Conservation (phyloP, 2,113 vertebrate species). For the Aspidoscelis tigris region DNA sequence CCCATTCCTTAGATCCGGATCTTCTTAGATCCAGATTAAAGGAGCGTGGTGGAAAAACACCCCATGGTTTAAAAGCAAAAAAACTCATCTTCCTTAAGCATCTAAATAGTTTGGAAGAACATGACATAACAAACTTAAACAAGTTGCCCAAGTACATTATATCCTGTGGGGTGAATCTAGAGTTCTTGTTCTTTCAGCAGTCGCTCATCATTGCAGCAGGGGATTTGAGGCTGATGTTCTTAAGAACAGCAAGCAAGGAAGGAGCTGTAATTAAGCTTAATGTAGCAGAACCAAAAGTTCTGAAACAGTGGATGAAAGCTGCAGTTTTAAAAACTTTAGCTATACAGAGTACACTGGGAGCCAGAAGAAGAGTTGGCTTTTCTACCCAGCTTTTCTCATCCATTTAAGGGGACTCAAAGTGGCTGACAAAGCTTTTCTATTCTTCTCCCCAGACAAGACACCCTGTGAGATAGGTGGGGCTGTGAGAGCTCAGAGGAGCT, state of each 20-base stretch:
- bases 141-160: background rate
- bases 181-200: slow-evolving; percentile 26
- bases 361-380: background rate
- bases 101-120: slow-evolving; percentile 49
- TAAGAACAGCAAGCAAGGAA: slow-evolving; percentile 10
- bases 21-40: no score
- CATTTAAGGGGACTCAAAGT: no score
- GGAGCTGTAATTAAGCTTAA: slow-evolving; percentile 43
- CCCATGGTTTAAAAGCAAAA: no score
- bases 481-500: no score
- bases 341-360: background rate
- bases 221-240: slow-evolving; percentile 26
- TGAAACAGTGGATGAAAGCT: background rate
- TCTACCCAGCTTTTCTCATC: no score
- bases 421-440: no score
- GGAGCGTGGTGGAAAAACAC: no score
- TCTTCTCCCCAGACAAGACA: no score
- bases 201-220: slow-evolving; percentile 28
- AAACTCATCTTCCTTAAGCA: background rate
- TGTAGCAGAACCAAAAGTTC: slow-evolving; percentile 35
- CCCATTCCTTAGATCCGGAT: no score
- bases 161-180: slow-evolving; percentile 10
- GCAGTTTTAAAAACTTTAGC: slow-evolving; percentile 31
- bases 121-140: background rate
- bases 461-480: no score